Conservation (phyloP, 2,797 vertebrate species). For the Saxicola maurus region DNA sequence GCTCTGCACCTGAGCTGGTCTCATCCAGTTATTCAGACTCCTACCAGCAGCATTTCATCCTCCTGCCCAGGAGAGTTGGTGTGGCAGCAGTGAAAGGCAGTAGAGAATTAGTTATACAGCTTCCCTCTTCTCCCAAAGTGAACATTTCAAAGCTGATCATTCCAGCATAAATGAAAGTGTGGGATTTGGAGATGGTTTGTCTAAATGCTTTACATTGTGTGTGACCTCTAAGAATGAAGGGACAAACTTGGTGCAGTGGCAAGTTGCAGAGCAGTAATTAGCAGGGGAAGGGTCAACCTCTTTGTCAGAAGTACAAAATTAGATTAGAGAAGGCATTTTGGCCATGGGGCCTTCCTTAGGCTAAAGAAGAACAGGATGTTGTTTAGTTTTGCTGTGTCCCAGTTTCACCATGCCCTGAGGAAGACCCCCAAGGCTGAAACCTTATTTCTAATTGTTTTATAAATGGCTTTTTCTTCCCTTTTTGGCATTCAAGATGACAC, state of each 20-base stretch:
- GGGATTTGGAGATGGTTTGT: not conserved
- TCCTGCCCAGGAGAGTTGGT: not conserved
- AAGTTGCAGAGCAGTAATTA: constrained; percentile 29
- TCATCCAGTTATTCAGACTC: not conserved
- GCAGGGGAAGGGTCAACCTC: constrained; percentile 47
- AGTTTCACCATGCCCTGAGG: constrained; percentile 63
- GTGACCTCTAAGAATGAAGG: constrained; percentile 20
- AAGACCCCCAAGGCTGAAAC: constrained; percentile 61
- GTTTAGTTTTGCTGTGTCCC: constrained; percentile 54
- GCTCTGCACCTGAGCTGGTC: not conserved
- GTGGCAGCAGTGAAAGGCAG: constrained; percentile 21
- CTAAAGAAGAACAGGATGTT: constrained; percentile 66
- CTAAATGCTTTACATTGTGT: not conserved
- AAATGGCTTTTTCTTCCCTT: constrained; percentile 59
- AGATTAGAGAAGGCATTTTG: constrained; percentile 55
- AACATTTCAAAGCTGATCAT: not conserved
- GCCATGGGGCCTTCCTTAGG: constrained; percentile 62
- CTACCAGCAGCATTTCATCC: constrained; percentile 18
- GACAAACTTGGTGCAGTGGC: not conserved
- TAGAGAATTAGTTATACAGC: constrained; percentile 18
- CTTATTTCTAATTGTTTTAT: constrained; percentile 63
- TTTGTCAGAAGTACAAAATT: constrained; percentile 50
- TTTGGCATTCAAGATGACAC: constrained; percentile 41
- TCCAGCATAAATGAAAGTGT: not conserved
- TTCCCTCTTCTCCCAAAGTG: not conserved